These are phyloP conservation scores for Brachirus orientalis DNA, from an alignment of 2,113 vertebrate genomes.

Conservation along the genomic window DNA sequence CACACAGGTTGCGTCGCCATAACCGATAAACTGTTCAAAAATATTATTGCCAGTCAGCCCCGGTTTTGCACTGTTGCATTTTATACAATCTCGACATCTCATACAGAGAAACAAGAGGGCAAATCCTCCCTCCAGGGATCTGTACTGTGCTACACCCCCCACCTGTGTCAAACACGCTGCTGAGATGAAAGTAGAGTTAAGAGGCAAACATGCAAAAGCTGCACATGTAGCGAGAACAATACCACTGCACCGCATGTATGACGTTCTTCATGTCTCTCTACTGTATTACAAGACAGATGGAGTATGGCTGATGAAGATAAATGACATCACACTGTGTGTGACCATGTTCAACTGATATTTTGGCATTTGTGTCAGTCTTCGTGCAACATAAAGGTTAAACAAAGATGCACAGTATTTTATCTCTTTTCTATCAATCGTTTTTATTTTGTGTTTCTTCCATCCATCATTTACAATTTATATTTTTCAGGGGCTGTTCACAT, in stretches of 20 bases:
- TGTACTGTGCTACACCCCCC: background rate
- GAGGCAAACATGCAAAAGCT: constrained; percentile 13
- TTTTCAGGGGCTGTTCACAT: too few species aligned
- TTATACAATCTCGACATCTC: constrained; percentile 2
- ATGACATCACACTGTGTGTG: background rate
- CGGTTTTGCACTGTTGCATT: background rate
- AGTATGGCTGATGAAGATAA: constrained; percentile 16
- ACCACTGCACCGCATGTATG: background rate
- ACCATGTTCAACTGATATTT: too few species aligned
- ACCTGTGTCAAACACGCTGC: constrained; percentile 14
- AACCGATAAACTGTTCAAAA: background rate
- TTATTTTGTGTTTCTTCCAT: too few species aligned
- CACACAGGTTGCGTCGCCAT: background rate
- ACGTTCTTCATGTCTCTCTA: background rate
- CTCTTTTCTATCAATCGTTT: too few species aligned
- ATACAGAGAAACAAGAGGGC: constrained; percentile 11
- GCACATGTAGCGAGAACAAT: constrained; percentile 6
- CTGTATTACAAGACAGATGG: background rate
- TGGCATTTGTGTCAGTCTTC: too few species aligned
- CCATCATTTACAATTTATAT: too few species aligned
- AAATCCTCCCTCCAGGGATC: constrained; percentile 1
- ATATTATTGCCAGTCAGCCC: background rate
- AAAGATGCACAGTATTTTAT: too few species aligned
- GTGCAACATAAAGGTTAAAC: too few species aligned
- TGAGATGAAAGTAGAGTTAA: constrained; percentile 37